phyloP scores from a whole-genome alignment of 2,113 vertebrate genomes.

The Oreotrochilus melanogaster region DNA sequence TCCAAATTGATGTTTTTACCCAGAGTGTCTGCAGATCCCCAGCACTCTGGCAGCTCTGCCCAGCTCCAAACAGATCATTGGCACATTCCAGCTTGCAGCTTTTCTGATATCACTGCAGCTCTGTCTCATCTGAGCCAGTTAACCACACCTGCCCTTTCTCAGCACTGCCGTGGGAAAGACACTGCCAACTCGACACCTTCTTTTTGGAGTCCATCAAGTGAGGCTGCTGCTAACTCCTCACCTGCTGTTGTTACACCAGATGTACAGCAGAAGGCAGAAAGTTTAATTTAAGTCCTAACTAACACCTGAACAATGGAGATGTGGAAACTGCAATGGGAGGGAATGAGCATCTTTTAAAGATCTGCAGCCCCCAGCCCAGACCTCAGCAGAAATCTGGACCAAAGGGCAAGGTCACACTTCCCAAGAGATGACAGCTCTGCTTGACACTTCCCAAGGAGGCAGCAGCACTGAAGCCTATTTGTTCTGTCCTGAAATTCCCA shows the following conservation, averaged over 20 bases:
- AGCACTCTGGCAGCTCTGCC: not conserved
- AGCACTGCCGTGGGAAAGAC: not conserved
- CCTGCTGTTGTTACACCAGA: not conserved
- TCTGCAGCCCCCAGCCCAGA: not conserved
- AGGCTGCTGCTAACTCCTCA: not conserved
- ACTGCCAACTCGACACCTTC: not conserved
- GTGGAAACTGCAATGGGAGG: not conserved
- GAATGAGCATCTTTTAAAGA: not conserved
- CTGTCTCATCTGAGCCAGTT: not conserved
- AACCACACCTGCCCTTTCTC: not conserved
- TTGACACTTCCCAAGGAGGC: not conserved
- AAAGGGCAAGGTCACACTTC: not conserved
- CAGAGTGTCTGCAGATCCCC: not conserved
- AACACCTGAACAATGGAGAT: not conserved
- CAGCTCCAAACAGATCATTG: not conserved
- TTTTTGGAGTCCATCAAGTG: not conserved
- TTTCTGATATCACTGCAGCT: not conserved
- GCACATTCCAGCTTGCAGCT: not conserved
- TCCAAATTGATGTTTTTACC: not conserved
- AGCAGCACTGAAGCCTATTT: not conserved
- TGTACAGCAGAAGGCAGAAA: not conserved
- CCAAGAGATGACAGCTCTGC: not conserved
- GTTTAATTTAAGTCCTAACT: not conserved
- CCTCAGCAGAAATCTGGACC: not conserved
- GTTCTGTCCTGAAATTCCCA: not conserved